Evolutionary conservation across 2,888 invertebrate genomes (phyloP).

Genomic region (Tortrix viridana): DNA sequence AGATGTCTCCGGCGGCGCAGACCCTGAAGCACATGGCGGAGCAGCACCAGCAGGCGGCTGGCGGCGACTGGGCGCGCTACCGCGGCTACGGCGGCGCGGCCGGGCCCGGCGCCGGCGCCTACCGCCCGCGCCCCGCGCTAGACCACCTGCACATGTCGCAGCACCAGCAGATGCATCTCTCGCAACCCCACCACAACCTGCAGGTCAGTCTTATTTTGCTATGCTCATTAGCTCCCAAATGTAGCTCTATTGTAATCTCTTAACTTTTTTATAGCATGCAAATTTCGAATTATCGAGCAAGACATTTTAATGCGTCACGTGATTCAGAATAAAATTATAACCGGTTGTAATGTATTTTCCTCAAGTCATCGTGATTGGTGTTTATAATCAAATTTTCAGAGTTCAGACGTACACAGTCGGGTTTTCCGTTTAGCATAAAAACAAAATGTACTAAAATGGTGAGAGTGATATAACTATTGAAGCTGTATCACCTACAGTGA

Average conservation of each 20-base stretch:
- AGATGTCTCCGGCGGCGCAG: constrained; percentile 96
- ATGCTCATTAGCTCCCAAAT: not conserved
- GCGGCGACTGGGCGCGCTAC: constrained; percentile 84
- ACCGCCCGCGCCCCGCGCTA: constrained; percentile 74
- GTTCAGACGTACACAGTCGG: constrained; percentile 10
- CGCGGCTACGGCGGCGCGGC: constrained; percentile 83
- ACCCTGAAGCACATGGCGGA: constrained; percentile 98
- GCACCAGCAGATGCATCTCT: constrained; percentile 94
- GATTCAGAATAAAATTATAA: not conserved
- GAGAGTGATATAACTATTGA: constrained; percentile 20
- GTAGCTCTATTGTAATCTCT: not conserved
- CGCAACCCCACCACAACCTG: constrained; percentile 91
- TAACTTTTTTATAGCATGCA: too few species aligned
- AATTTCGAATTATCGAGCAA: not conserved
- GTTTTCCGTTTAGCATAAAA: not conserved
- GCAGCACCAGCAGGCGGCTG: constrained; percentile 92
- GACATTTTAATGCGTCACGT: not conserved
- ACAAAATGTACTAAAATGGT: too few species aligned
- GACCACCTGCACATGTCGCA: constrained; percentile 92
- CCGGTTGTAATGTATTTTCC: too few species aligned
- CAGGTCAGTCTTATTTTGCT: constrained; percentile 83
- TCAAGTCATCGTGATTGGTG: too few species aligned
- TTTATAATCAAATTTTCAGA: not conserved
- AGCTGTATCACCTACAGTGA: constrained; percentile 16
- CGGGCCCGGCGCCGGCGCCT: constrained; percentile 74